Conservation (phyloP, 2,888 invertebrate genomes). For the Sesia apiformis region DNA sequence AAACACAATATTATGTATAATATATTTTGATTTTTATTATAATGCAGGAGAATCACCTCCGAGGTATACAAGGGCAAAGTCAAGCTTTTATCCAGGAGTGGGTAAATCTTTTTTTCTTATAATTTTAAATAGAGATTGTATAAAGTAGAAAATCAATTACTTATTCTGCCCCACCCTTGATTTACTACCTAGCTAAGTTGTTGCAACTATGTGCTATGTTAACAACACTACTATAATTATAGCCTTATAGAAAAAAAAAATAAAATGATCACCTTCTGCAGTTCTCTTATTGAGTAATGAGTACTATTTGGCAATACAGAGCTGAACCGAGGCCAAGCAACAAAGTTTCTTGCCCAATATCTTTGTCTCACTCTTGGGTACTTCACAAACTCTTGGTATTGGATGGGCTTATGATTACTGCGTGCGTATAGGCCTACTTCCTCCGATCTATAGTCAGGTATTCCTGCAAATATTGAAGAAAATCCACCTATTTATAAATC, state of each 20-base stretch:
- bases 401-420: constrained; percentile 87
- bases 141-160: too few species aligned
- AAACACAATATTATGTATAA: too few species aligned
- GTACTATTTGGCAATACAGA: constrained; percentile 83
- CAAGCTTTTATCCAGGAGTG: too few species aligned
- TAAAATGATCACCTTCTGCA: constrained; percentile 74
- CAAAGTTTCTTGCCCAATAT: constrained; percentile 97
- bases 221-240: neutral
- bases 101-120: too few species aligned
- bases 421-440: constrained; percentile 93
- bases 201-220: neutral
- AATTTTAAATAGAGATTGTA: too few species aligned
- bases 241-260: neutral
- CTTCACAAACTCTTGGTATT: constrained; percentile 88
- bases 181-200: too few species aligned
- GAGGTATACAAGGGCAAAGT: too few species aligned
- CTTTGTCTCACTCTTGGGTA: constrained; percentile 80
- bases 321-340: constrained; percentile 94
- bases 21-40: too few species aligned
- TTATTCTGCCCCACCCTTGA: too few species aligned
- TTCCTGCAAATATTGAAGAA: constrained; percentile 71
- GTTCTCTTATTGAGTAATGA: constrained; percentile 81
- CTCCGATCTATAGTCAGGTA: constrained; percentile 95
- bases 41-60: too few species aligned
- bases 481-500: neutral